These are phyloP conservation scores for Drosophila simulans DNA, from an alignment of 1,140 invertebrate genomes.

Conservation along the genomic window DNA sequence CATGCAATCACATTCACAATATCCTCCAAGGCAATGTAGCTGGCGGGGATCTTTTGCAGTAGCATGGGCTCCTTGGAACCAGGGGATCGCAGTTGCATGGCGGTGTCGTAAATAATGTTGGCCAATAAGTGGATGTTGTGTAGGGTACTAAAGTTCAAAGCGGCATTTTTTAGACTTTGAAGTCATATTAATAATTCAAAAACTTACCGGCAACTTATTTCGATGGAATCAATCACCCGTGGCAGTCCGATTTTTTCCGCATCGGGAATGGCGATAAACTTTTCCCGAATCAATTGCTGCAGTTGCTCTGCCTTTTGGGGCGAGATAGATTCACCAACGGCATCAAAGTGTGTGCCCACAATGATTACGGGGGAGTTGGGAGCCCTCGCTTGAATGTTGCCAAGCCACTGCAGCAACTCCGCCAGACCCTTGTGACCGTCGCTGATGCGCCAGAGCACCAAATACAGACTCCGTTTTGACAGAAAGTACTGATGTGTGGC, in stretches of 20 bases:
- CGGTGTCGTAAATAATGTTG: constrained; percentile 97
- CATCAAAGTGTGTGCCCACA: constrained; percentile 97
- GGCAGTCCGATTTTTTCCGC: constrained; percentile 98
- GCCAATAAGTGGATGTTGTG: constrained; percentile 96
- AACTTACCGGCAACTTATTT: constrained; percentile 88
- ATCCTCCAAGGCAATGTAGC: constrained; percentile 97
- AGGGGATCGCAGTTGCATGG: constrained; percentile 95
- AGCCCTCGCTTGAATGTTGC: constrained; percentile 96
- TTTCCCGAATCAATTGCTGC: constrained; percentile 94
- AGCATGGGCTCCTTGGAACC: constrained; percentile 96
- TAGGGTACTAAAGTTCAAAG: constrained; percentile 87
- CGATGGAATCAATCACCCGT: constrained; percentile 95
- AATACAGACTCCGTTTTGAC: constrained; percentile 96
- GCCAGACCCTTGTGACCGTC: constrained; percentile 96
- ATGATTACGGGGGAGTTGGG: constrained; percentile 97
- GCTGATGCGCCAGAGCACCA: constrained; percentile 97
- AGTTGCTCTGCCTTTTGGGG: constrained; percentile 91
- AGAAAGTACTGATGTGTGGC: constrained; percentile 99
- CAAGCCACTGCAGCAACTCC: constrained; percentile 97
- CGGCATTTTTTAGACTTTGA: not conserved
- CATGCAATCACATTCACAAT: constrained; percentile 92
- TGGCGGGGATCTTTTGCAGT: constrained; percentile 97
- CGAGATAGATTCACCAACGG: constrained; percentile 90
- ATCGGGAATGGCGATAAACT: constrained; percentile 97
- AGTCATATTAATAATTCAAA: no score